Conservation (phyloP, 2,113 vertebrate genomes). For the Probosciger aterrimus region DNA sequence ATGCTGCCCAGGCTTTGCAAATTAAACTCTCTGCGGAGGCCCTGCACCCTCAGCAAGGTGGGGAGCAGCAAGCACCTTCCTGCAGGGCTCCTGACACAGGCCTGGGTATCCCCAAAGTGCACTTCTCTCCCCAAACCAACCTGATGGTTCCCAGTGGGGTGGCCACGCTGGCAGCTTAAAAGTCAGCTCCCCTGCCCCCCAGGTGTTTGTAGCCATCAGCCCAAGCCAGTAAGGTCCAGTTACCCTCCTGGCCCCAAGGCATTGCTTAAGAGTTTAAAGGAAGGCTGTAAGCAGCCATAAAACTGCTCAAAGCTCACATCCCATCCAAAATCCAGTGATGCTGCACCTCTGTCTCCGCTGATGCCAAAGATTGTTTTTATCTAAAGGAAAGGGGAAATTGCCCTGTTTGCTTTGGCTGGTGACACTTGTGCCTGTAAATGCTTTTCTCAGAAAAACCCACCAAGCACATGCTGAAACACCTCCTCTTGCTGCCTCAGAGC, state of each 20-base stretch:
- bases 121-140: background rate
- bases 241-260: background rate
- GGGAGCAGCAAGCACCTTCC: fast-evolving
- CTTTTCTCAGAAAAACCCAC: background rate
- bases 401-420: background rate
- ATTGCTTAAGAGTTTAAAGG: background rate
- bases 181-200: background rate
- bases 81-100: background rate
- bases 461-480: background rate
- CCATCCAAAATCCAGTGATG: background rate
- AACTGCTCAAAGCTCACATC: background rate
- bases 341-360: background rate
- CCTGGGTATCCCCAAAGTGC: background rate
- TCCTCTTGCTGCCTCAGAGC: background rate
- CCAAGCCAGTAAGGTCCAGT: background rate
- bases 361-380: background rate
- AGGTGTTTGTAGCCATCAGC: background rate
- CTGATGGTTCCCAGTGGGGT: background rate
- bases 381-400: background rate
- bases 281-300: background rate
- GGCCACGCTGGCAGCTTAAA: background rate
- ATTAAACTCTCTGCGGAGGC: background rate
- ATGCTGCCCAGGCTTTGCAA: background rate
- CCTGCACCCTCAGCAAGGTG: background rate
- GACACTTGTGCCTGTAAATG: background rate